Base-by-base conservation (phyloP, 1,140 invertebrate genomes). In the Tetranychus urticae region DNA sequence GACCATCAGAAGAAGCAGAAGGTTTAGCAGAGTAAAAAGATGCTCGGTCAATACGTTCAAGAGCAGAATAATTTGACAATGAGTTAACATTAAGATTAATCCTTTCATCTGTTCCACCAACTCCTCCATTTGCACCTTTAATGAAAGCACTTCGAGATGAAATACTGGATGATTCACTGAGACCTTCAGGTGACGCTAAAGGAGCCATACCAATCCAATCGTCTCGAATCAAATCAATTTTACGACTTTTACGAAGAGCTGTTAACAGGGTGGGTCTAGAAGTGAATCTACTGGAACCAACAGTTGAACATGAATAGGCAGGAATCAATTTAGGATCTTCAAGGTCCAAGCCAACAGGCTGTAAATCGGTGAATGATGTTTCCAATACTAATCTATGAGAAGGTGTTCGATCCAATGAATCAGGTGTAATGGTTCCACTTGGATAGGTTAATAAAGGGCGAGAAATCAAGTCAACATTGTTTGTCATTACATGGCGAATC, bases 151-250 rank as follows among this genome's bases (percentile, higher is more conserved):
- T 62, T 61, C 39, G 13, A n/a, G 74, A 73, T 12, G 71, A 70
- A 48, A 76, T 65, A 67, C 75, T 76, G 13, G 84, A 86, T 5
- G 83, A 78, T 70, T 88, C 84, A 0, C 84, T 87, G 2, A 88
- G 69, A 1, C 83, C 87, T 70, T 90, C 86, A 1, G 86, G 86
- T 36, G 84, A 85, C 1, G 86, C 86, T 33, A 90, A 69, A 0
- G 86, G 86, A 0, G 86, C 86, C 33, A 81, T 71, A 2, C 78
- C 78, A 34, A 66, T 59, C 65, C 78, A 77, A 76, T 80, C 81
- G 66, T 82, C 80, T 59, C 80, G 56, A 37, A 61, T 31, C 13
- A 65, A 35, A 37, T 66, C 65, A 36, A 66, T 35, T 45, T 63
- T 52, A n/a, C 47, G 3, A 23, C 7, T 33, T 57, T 35, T 33